Evolutionary conservation across 2,113 vertebrate species (phyloP), one percentile per base, ranked within the genome.

Genomic region (Nesoenas mayeri): DNA sequence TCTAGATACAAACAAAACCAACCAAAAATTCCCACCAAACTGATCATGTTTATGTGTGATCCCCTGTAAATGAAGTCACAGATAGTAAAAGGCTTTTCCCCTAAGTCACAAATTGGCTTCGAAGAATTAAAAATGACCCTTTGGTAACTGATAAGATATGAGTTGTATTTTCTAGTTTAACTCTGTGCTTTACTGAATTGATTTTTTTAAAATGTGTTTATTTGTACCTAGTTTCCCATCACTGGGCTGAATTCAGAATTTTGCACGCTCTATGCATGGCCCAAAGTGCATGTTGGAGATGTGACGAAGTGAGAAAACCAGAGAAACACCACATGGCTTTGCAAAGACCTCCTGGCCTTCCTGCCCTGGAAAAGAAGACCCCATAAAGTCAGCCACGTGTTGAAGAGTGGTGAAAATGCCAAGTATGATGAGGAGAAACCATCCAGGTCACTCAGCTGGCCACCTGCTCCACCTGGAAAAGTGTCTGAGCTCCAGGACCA

Each of bases 11-110:
- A 75, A 22, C 5, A n/a, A 88, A 88, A 44, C 12, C 44, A 24
- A 4, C 14, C 1, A 0, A 19, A 50, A 57, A 42, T 48, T 69
- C 18, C 2, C 13, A 6, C 42, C 64, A 25, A 34, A 58, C 10
- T 2, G 3, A 6, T 26, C 10, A 0, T 2, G 15, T 11, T 61
- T 29, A 0, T 6, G 3, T 6, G 44, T 32, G 18, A 36, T 15
- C 4, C 22, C 15, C n/a, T 50, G 29, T 38, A 51, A 5, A 14
- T 2, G 4, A 51, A 19, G 42, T 9, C 31, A 56, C 20, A 15
- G 28, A 12, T 11, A 15, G 25, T 38, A 56, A 15, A 67, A 64
- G 28, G 26, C 36, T 75, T 65, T 42, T 36, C 20, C 29, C 57
- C 24, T 8, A 18, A 36, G 17, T 51, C 54, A 51, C 12, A 15